These are phyloP conservation scores for Dexiosoma caninum DNA, from an alignment of 2,888 invertebrate species.

Conservation along the genomic window DNA sequence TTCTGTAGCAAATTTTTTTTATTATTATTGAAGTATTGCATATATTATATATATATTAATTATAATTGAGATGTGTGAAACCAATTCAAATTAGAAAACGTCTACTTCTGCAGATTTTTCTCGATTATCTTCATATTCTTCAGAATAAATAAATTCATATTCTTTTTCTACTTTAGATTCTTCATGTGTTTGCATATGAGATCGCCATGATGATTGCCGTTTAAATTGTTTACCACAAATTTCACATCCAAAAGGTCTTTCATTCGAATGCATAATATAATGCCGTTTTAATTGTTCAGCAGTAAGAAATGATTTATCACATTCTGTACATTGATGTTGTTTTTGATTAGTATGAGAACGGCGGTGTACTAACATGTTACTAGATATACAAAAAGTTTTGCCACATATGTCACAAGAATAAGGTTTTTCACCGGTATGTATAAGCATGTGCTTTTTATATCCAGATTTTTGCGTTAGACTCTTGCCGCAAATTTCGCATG, in stretches of 20 bases:
- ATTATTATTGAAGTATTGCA: too few species aligned
- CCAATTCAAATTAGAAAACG: background rate
- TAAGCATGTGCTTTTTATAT: conserved; percentile 77
- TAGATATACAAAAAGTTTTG: conserved; percentile 75
- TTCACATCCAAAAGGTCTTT: conserved; percentile 69
- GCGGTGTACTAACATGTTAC: conserved; percentile 75
- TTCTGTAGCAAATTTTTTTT: too few species aligned
- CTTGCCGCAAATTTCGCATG: conserved; percentile 76
- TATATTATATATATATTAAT: too few species aligned
- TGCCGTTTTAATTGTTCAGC: conserved; percentile 76
- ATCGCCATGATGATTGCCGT: conserved; percentile 66
- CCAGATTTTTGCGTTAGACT: conserved; percentile 77
- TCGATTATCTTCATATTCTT: conserved; percentile 30
- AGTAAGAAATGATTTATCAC: conserved; percentile 74
- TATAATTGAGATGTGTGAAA: too few species aligned
- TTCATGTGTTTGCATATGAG: conserved; percentile 67
- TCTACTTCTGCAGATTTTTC: conserved; percentile 26
- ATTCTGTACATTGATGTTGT: conserved; percentile 73
- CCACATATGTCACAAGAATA: conserved; percentile 73
- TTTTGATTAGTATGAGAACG: conserved; percentile 74
- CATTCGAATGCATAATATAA: conserved; percentile 72
- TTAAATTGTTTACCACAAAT: conserved; percentile 67
- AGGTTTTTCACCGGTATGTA: conserved; percentile 76
- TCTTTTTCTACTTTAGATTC: conserved; percentile 53
- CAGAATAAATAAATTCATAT: conserved; percentile 51